Percentiles rank a stretch among this genome's conserved stretches.
These are phyloP conservation scores for Campoplex nolae DNA, from an alignment of 2,888 invertebrate species.

Conservation along the genomic window DNA sequence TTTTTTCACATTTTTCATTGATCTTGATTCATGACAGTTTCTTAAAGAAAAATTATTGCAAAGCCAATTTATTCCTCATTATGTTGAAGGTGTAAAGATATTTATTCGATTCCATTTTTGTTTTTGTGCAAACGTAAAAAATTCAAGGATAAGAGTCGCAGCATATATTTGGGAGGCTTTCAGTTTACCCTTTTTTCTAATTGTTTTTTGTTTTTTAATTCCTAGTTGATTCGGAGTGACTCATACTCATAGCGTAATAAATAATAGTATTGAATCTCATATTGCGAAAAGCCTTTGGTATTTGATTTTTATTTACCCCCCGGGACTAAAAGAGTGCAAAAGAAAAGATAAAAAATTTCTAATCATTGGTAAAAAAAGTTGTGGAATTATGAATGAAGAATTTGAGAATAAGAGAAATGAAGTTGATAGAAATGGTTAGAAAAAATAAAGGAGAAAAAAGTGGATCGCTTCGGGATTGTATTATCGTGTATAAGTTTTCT, in stretches of 20 bases:
- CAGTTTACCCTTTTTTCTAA: not conserved
- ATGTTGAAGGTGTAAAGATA: not conserved
- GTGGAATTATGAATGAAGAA: not conserved
- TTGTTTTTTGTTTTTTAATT: not conserved
- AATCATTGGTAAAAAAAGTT: too few species aligned
- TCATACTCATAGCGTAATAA: not conserved
- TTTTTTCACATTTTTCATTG: too few species aligned
- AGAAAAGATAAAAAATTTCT: not conserved
- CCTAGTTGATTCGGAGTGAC: not conserved
- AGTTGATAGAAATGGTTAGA: conserved; percentile 21
- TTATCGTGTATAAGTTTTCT: conserved; percentile 72
- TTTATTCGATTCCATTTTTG: not conserved
- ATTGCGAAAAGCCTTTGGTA: not conserved
- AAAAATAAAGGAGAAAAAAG: conserved; percentile 71
- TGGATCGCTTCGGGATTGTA: conserved; percentile 75
- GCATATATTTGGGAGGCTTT: not conserved
- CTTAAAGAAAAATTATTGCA: not conserved
- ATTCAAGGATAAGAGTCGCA: not conserved
- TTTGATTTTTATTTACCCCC: not conserved
- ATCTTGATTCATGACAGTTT: too few species aligned
- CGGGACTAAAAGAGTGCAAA: not conserved
- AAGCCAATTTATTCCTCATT: not conserved
- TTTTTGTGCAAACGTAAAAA: not conserved
- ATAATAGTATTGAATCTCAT: not conserved
- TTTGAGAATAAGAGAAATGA: not conserved